Percentiles rank a stretch among this genome's conserved stretches.
Conservation (phyloP, 2,113 vertebrate species). For the Girardinichthys multiradiatus region DNA sequence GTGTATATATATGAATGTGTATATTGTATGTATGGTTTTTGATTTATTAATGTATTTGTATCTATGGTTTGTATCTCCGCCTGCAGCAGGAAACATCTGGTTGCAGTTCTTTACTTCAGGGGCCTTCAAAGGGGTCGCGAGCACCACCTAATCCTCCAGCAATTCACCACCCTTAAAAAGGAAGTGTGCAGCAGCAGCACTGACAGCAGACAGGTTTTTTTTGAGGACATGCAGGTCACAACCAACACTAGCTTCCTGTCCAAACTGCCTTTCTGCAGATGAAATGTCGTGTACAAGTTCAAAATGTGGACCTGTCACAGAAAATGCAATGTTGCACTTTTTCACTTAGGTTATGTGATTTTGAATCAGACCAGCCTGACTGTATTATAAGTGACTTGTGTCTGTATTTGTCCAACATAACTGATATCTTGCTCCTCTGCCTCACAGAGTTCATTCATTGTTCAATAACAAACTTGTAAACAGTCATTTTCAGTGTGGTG, state of each 20-base stretch:
- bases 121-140: constrained; percentile 66
- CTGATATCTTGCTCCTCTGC: neutral
- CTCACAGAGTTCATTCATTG: neutral
- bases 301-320: neutral
- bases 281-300: neutral
- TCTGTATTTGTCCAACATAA: neutral
- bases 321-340: neutral
- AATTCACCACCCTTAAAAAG: constrained; percentile 53
- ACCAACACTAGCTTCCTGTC: constrained; percentile 62
- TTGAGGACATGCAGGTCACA: constrained; percentile 63
- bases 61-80: neutral
- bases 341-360: neutral
- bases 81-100: constrained; percentile 74
- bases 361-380: neutral
- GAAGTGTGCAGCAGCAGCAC: accelerated
- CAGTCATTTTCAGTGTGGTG: neutral
- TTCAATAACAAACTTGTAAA: neutral
- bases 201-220: constrained; percentile 50
- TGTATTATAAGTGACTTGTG: no score
- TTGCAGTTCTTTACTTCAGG: constrained; percentile 75
- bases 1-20: no score
- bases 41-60: neutral
- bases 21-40: no score
- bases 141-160: constrained; percentile 64
- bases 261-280: constrained; percentile 26